These are phyloP conservation scores for Crocodylus rhombifer DNA, from an alignment of 2,797 vertebrate genomes.

Conservation along the genomic window DNA sequence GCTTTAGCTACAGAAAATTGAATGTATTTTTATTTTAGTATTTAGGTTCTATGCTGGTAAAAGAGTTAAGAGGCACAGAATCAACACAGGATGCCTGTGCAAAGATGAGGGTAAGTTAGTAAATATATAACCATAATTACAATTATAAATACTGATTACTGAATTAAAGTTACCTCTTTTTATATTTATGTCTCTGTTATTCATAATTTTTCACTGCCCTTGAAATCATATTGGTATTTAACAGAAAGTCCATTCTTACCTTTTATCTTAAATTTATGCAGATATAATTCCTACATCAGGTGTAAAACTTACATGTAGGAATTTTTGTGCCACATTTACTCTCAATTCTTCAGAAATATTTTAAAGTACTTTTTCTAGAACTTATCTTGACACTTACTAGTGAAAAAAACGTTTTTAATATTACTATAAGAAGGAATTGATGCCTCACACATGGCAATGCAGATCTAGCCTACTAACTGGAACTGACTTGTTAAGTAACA, in stretches of 20 bases:
- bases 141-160: slow-evolving; percentile 9
- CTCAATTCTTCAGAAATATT: background rate
- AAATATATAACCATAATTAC: slow-evolving; percentile 5
- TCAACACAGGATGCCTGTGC: slow-evolving; percentile 98
- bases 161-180: slow-evolving; percentile 42
- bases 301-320: no score
- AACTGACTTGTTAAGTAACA: background rate
- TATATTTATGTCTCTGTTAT: slow-evolving; percentile 28
- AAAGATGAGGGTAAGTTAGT: slow-evolving; percentile 96
- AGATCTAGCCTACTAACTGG: background rate
- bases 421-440: background rate
- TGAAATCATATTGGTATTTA: slow-evolving; percentile 34
- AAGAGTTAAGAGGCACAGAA: slow-evolving; percentile 97
- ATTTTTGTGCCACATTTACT: background rate
- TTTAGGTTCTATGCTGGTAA: slow-evolving; percentile 99
- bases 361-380: background rate
- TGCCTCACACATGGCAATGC: background rate
- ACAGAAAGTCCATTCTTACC: slow-evolving; percentile 21
- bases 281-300: no score
- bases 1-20: slow-evolving; percentile 25
- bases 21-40: slow-evolving; percentile 86
- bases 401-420: background rate
- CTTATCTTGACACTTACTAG: background rate
- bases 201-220: slow-evolving; percentile 12
- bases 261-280: background rate